Evolutionary conservation across 2,113 vertebrate genomes (phyloP).

Genomic region (Dromiciops gliroides): DNA sequence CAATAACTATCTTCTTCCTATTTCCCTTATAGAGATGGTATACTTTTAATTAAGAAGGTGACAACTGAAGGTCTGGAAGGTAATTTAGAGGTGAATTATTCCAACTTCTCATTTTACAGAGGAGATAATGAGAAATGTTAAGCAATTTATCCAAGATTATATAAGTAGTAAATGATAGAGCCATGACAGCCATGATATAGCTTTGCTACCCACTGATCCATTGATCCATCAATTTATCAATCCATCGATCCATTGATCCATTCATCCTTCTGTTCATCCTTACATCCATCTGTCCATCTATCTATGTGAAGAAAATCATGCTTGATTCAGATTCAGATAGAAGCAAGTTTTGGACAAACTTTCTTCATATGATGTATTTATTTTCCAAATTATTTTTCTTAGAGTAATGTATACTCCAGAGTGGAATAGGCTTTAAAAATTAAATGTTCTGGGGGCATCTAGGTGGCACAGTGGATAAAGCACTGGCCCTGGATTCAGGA

Average conservation of each 20-base stretch:
- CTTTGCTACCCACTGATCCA: background rate
- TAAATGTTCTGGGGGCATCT: too few species aligned
- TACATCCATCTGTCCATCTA: background rate
- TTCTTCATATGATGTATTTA: background rate
- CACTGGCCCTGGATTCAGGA: too few species aligned
- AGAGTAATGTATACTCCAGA: background rate
- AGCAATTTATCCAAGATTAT: background rate
- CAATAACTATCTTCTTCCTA: background rate
- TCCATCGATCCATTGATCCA: too few species aligned
- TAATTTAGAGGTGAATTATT: too few species aligned
- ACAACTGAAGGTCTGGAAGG: background rate
- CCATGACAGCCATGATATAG: too few species aligned
- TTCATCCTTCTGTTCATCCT: too few species aligned
- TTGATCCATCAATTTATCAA: too few species aligned
- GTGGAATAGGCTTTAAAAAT: background rate
- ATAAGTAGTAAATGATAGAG: background rate
- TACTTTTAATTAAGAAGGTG: background rate
- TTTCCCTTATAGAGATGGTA: background rate
- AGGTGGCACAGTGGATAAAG: too few species aligned
- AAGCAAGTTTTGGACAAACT: background rate
- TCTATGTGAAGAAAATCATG: background rate
- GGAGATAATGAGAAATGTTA: background rate
- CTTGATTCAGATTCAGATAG: background rate
- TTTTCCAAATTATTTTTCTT: slow-evolving; percentile 13
- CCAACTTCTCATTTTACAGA: too few species aligned